Conservation (phyloP, 1,140 invertebrate genomes). For the Lamellibrachia luymesi region DNA sequence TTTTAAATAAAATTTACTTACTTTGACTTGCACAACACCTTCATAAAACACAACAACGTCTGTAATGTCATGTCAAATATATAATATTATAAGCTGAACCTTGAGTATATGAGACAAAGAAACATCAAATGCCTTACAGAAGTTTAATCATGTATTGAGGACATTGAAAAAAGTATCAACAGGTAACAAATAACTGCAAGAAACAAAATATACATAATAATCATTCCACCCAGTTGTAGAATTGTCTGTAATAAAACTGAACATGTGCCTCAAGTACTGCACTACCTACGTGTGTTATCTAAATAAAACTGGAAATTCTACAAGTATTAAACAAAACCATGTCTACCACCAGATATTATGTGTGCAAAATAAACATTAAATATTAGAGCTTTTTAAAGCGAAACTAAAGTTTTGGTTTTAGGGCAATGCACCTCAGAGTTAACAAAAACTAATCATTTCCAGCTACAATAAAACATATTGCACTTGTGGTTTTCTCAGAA, state of each 20-base stretch:
- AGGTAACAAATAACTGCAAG: background rate
- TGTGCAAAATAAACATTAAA: background rate
- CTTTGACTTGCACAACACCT: too few relatives aligned
- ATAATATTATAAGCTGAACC: background rate
- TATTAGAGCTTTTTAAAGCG: background rate
- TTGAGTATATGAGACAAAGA: background rate
- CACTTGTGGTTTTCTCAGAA: too few relatives aligned
- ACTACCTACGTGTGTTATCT: background rate
- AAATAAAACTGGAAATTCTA: background rate
- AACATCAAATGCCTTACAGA: background rate
- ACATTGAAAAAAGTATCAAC: background rate
- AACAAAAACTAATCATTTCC: too few relatives aligned
- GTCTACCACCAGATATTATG: background rate
- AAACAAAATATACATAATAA: constrained; percentile 6
- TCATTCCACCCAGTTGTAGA: background rate
- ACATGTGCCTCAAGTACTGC: background rate
- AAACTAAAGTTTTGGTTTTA: too few relatives aligned
- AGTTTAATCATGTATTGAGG: background rate
- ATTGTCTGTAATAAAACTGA: background rate
- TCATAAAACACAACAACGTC: too few relatives aligned
- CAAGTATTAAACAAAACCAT: background rate
- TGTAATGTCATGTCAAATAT: background rate
- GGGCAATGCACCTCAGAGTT: too few relatives aligned
- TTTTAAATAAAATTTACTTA: too few relatives aligned
- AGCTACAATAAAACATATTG: too few relatives aligned